Evolutionary conservation across 2,113 vertebrate species (phyloP).

Genomic region (Stictonetta naevosa): DNA sequence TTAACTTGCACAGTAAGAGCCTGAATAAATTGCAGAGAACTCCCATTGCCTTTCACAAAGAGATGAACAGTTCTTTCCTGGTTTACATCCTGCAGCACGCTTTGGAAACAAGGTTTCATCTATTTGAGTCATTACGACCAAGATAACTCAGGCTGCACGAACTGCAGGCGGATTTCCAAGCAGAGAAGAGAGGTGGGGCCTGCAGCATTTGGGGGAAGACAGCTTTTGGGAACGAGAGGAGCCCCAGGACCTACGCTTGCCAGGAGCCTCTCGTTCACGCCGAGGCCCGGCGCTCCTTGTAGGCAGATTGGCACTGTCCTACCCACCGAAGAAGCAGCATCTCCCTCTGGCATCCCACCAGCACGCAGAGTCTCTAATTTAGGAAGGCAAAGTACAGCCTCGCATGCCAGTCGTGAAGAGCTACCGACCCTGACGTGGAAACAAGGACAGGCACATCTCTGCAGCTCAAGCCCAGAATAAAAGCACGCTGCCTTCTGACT

Average conservation of each 20-base stretch:
- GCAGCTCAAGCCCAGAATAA: background rate
- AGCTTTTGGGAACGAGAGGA: background rate
- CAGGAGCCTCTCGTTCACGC: background rate
- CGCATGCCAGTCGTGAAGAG: slow-evolving; percentile 45
- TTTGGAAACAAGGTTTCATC: slow-evolving; percentile 40
- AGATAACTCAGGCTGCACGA: slow-evolving; percentile 13
- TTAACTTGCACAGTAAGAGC: slow-evolving; percentile 12
- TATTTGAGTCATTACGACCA: background rate
- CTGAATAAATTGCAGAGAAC: slow-evolving; percentile 34
- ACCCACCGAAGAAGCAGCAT: background rate
- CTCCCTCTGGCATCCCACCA: slow-evolving; percentile 54
- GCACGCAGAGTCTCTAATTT: background rate
- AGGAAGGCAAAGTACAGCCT: slow-evolving; percentile 25
- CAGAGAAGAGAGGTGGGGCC: background rate
- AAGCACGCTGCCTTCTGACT: background rate
- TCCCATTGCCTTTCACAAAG: slow-evolving; percentile 15
- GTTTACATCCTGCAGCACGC: background rate
- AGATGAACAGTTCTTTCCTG: slow-evolving; percentile 13
- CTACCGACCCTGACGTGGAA: background rate
- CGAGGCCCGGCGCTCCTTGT: background rate
- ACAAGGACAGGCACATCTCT: slow-evolving; percentile 22
- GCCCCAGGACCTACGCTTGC: background rate
- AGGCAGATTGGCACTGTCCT: slow-evolving; percentile 7
- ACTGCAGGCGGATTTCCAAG: slow-evolving; percentile 32
- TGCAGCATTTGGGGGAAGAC: slow-evolving; percentile 20